Evolutionary conservation across 1,140 invertebrate species (phyloP), one percentile per base, ranked within the genome.

Genomic region (Pogonognathellus flavescens): DNA sequence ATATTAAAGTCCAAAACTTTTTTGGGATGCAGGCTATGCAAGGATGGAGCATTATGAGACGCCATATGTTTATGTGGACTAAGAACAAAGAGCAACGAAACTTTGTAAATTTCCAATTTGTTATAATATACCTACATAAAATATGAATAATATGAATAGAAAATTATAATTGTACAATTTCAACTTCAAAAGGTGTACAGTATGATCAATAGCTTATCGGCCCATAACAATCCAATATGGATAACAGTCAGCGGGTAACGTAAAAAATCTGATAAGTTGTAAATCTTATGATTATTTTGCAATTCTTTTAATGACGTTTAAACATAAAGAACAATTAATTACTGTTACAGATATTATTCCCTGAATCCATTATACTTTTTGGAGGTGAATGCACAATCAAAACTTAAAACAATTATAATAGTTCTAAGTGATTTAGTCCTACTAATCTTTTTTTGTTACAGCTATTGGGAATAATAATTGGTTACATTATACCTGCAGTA

Each of bases 41-140:
- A 49, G 66, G 66, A 0, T 72, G 66, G 66, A 49, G 31, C 11
- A 72, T 72, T 49, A 72, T 72, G 66, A 41, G 66, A 49, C 66
- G 66, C 4, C 66, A 72, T 18, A 72, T 72, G 66, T 72, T 72
- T 49, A 72, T 72, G 66, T 72, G 66, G 66, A 72, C 66, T 7
- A 8, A 0, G 0, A 72, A 31, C 41, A 72, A 72, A 72, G 66
- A 72, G 25, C 66, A 72, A n/a, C 66, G 66, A 5, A 72, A 72
- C 41, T 72, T 72, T n/a, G 66, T 72, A 72, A 72, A 31, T 72
- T n/a, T 18, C 20, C 59, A 62, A 62, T n/a, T 3, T 62, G 31
- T 41, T 41, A 6, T 41, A 41, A n/a, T n/a, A n/a, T n/a, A n/a
- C n/a, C n/a, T n/a, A n/a, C n/a, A n/a, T n/a, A n/a, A n/a, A n/a